Evolutionary conservation across 1,140 invertebrate genomes (phyloP).

Genomic region (Cecropterus lyciades): DNA sequence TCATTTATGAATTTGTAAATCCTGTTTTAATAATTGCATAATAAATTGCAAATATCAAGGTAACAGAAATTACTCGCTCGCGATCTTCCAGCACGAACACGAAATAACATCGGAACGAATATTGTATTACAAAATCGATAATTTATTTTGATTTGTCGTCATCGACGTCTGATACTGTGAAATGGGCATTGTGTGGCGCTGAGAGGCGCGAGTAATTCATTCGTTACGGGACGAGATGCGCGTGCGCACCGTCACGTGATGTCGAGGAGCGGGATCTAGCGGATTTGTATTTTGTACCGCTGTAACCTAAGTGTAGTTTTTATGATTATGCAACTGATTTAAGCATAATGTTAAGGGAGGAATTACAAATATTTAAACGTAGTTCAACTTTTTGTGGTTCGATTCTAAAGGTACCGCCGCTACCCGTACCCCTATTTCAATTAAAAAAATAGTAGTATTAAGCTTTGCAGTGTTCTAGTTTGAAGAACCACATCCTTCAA

Average conservation of each 20-base stretch:
- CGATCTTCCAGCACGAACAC: slow-evolving; percentile 56
- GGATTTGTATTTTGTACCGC: not conserved
- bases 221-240: slow-evolving; percentile 65
- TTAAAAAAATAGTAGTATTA: too few relatives aligned
- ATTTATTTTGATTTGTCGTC: slow-evolving; percentile 75
- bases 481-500: too few relatives aligned
- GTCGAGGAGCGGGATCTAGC: slow-evolving; percentile 21
- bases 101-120: slow-evolving; percentile 80
- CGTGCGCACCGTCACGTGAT: slow-evolving; percentile 53
- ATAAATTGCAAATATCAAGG: not conserved
- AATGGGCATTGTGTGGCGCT: slow-evolving; percentile 65
- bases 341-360: too few relatives aligned
- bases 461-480: too few relatives aligned
- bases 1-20: too few relatives aligned
- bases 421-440: too few relatives aligned
- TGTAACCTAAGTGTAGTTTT: too few relatives aligned
- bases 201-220: slow-evolving; percentile 68
- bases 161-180: slow-evolving; percentile 60
- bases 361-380: too few relatives aligned
- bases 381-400: too few relatives aligned
- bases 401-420: too few relatives aligned
- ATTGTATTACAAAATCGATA: slow-evolving; percentile 72
- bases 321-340: too few relatives aligned
- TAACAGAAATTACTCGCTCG: slow-evolving; percentile 4
- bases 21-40: too few relatives aligned